Evolutionary conservation across 2,888 invertebrate species (phyloP).

Genomic region (Pachydiplax longipennis): DNA sequence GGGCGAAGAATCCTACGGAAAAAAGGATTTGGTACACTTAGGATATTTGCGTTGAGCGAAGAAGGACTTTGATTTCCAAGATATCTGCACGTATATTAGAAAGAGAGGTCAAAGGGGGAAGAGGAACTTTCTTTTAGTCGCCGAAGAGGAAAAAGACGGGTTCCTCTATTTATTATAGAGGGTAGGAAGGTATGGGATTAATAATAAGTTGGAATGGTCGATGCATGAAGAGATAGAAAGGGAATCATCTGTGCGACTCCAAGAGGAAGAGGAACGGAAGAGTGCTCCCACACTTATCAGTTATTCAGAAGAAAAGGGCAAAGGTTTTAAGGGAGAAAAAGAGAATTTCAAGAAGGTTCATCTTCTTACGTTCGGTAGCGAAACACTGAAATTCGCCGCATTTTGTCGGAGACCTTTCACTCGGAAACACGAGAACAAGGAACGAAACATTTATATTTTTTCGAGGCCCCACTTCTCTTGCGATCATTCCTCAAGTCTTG

Average conservation of each 20-base stretch:
- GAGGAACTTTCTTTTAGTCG: background rate
- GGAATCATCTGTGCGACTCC: background rate
- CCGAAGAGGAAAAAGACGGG: background rate
- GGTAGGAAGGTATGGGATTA: background rate
- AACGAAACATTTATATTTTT: background rate
- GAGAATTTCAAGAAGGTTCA: background rate
- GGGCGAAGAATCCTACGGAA: background rate
- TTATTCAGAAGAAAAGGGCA: background rate
- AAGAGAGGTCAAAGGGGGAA: background rate
- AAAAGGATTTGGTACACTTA: too few relatives aligned
- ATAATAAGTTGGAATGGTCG: background rate
- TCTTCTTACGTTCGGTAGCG: background rate
- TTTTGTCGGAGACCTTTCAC: background rate
- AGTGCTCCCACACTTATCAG: background rate
- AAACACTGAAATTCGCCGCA: background rate
- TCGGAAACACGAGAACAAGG: background rate
- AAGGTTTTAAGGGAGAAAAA: background rate
- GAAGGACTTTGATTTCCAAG: background rate
- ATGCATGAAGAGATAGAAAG: background rate
- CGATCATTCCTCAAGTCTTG: background rate
- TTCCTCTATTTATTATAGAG: background rate
- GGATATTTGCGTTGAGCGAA: background rate
- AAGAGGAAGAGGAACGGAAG: background rate
- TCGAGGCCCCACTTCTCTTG: background rate
- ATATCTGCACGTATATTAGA: background rate